Evolutionary conservation across 2,113 vertebrate genomes (phyloP), one percentile per base, ranked within the genome.

Genomic region (Chloebia gouldiae): DNA sequence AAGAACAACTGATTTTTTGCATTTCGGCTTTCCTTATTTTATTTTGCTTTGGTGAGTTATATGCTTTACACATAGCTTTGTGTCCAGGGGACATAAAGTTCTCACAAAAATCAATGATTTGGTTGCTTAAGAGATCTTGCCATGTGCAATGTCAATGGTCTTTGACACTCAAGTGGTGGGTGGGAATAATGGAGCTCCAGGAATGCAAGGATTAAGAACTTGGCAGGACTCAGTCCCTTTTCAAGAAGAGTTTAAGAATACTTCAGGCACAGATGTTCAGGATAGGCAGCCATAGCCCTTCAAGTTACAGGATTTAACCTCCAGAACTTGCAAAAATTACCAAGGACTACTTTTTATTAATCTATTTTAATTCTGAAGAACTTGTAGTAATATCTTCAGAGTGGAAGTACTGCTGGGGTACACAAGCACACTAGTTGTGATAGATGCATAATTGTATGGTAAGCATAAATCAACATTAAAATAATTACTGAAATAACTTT

Each of bases 161-260:
- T 70, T 72, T 24, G 45, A 39, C 15, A 54, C 5, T 54, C 24
- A 78, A 17, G 20, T 16, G 28, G 33, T 57, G 9, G 2, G 4
- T 64, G 22, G 35, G 31, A 75, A 57, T 79, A 88, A 47, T 25
- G 20, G 15, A 44, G 21, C 12, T 53, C 7, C 8, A 40, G 39
- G 22, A 65, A 28, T 37, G 15, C 21, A 76, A 65, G 5, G 17
- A 35, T 63, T 35, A 60, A 63, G 16, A 72, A 88, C 7, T 47
- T 0, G 0, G 3, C 4, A 56, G 27, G 19, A 68, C 12, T 54
- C 21, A 76, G 33, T 21, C 4, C 11, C 47, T 7, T 37, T 76
- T 53, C 4, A 54, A 37, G 31, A 6, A 70, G 28, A 88, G 9
- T 2, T 81, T 73, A 77, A 37, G 25, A 64, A 15, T 45, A 50